Evolutionary conservation across 2,113 vertebrate species (phyloP).

Genomic region (Phalacrocorax pelagicus): DNA sequence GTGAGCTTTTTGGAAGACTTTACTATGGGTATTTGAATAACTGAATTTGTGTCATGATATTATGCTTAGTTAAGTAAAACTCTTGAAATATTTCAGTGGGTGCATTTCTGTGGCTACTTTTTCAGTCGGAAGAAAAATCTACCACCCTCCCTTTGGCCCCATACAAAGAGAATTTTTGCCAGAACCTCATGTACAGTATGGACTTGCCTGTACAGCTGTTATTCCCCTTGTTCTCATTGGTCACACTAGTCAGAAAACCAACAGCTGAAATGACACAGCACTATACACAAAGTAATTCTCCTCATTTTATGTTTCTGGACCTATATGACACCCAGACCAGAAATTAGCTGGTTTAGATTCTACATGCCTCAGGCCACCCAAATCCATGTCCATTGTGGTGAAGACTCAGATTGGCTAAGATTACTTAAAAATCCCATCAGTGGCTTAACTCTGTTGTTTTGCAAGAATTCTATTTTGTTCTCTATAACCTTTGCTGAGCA

Average conservation of each 20-base stretch:
- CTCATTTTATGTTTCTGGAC: not conserved
- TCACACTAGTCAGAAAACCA: not conserved
- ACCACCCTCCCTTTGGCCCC: fast-evolving
- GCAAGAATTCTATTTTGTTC: not conserved
- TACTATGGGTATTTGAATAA: not conserved
- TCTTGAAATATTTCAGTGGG: not conserved
- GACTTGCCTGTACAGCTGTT: not conserved
- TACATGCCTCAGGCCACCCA: not conserved
- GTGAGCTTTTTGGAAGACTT: not conserved
- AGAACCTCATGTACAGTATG: not conserved
- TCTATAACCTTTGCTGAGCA: not conserved
- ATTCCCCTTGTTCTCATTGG: not conserved
- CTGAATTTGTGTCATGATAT: not conserved
- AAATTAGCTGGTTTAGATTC: not conserved
- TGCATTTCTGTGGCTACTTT: not conserved
- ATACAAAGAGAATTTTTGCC: fast-evolving
- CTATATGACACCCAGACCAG: not conserved
- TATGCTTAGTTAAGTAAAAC: not conserved
- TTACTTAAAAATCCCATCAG: not conserved
- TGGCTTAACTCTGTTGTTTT: not conserved
- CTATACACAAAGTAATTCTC: not conserved
- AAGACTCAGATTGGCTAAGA: not conserved
- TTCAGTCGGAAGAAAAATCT: not conserved
- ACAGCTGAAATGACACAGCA: fast-evolving
- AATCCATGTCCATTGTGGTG: not conserved